Evolutionary conservation across 1,140 invertebrate species (phyloP).

Genomic region (Eumaeus atala): DNA sequence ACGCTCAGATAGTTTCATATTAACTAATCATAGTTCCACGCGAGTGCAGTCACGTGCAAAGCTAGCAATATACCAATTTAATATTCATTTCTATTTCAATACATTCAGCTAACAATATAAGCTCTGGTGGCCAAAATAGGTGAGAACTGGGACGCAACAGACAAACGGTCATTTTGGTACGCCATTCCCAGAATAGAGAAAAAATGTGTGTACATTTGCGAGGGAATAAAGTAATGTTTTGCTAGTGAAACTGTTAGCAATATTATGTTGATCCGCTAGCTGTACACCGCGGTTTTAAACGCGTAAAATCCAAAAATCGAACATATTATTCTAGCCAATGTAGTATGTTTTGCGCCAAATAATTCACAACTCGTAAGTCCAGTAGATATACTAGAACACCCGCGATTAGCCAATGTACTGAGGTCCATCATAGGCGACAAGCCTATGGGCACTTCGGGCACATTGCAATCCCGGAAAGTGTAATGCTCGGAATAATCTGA

Average conservation of each 20-base stretch:
- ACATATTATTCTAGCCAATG: too few species aligned
- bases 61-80: background rate
- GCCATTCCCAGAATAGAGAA: slow-evolving; percentile 17
- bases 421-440: too few species aligned
- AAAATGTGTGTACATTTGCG: background rate
- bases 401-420: too few species aligned
- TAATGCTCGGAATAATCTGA: too few species aligned
- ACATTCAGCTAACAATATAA: background rate
- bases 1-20: background rate
- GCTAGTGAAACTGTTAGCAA: background rate
- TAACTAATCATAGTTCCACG: background rate
- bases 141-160: slow-evolving; percentile 7
- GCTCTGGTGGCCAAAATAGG: slow-evolving; percentile 1
- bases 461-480: too few species aligned
- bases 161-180: slow-evolving; percentile 33
- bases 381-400: too few species aligned
- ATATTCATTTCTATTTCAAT: slow-evolving; percentile 3
- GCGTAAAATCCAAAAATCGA: too few species aligned
- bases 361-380: too few species aligned
- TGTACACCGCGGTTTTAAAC: background rate
- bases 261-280: background rate
- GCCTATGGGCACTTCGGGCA: too few species aligned
- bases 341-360: too few species aligned
- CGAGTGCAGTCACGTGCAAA: background rate
- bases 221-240: background rate